These are phyloP conservation scores for Rousettus madagascariensis DNA, from an alignment of 2,797 vertebrate species.

Conservation along the genomic window DNA sequence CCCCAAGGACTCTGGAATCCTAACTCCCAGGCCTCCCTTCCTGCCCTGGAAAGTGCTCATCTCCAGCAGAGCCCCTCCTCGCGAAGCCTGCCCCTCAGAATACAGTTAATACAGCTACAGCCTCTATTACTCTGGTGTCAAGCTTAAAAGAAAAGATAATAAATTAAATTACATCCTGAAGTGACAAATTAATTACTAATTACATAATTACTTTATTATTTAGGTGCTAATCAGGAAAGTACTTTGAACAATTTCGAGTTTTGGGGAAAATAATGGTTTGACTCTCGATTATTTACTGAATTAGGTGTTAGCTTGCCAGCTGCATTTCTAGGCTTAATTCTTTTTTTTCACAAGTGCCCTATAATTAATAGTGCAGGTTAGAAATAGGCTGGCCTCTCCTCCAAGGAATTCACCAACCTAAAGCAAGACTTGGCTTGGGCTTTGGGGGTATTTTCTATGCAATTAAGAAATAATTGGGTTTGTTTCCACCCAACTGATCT, in stretches of 20 bases:
- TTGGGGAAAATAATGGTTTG: constrained; percentile 84
- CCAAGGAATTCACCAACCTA: constrained; percentile 51
- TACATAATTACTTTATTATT: constrained; percentile 82
- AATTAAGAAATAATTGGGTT: background rate
- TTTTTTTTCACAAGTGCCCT: constrained; percentile 46
- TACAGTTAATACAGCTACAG: background rate
- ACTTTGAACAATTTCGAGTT: constrained; percentile 80
- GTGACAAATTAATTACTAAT: constrained; percentile 80
- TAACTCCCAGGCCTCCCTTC: background rate
- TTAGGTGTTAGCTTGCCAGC: constrained; percentile 74
- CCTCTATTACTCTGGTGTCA: constrained; percentile 53
- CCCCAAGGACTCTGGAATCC: background rate
- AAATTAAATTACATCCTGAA: constrained; percentile 75
- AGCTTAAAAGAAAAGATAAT: constrained; percentile 76
- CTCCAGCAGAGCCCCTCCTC: background rate
- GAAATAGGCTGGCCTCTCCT: constrained; percentile 72
- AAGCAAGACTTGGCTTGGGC: constrained; percentile 19
- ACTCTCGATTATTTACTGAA: constrained; percentile 78
- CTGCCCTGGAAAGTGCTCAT: background rate
- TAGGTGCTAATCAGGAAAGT: constrained; percentile 81
- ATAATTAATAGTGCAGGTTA: constrained; percentile 78
- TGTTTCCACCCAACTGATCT: constrained; percentile 65
- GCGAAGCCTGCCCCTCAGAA: background rate
- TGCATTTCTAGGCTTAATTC: constrained; percentile 66
- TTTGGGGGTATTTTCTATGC: background rate